Percentiles rank a stretch among this genome's conserved stretches.
Conservation (phyloP, 2,888 invertebrate species). For the Gryllus longicercus region DNA sequence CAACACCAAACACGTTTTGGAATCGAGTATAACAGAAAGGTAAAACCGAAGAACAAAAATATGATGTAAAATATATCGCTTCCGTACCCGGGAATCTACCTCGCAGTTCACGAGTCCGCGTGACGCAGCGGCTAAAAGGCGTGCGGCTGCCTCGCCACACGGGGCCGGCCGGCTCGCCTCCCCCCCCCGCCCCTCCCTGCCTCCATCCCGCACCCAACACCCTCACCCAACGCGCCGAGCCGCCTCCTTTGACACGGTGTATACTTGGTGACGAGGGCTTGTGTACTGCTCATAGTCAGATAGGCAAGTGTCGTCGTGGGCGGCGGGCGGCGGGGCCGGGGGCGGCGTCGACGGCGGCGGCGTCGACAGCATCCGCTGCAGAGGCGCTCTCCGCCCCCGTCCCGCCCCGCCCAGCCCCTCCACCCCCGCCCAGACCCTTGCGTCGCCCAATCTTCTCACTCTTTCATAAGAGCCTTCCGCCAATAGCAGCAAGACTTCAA, state of each 20-base stretch:
- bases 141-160: too few species aligned
- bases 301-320: constrained; percentile 22
- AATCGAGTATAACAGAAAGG: too few species aligned
- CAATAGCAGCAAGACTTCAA: constrained; percentile 33
- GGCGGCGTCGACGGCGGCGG: neutral
- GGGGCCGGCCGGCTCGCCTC: neutral
- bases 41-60: too few species aligned
- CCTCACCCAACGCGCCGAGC: constrained; percentile 23
- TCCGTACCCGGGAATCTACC: too few species aligned
- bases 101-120: too few species aligned
- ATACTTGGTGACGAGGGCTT: constrained; percentile 27
- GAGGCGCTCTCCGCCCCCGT: neutral
- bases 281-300: constrained; percentile 28
- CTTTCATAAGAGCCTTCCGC: constrained; percentile 29
- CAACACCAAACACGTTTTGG: too few species aligned
- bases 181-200: neutral
- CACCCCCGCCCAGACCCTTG: too few species aligned
- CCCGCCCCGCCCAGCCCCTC: too few species aligned
- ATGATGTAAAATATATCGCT: too few species aligned
- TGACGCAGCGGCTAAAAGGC: too few species aligned
- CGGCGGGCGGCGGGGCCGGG: neutral
- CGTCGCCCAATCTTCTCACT: constrained; percentile 24
- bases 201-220: neutral
- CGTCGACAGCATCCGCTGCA: neutral
- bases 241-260: constrained; percentile 1